Conservation (phyloP, 2,797 vertebrate genomes). For the Catostomus latipinnis region DNA sequence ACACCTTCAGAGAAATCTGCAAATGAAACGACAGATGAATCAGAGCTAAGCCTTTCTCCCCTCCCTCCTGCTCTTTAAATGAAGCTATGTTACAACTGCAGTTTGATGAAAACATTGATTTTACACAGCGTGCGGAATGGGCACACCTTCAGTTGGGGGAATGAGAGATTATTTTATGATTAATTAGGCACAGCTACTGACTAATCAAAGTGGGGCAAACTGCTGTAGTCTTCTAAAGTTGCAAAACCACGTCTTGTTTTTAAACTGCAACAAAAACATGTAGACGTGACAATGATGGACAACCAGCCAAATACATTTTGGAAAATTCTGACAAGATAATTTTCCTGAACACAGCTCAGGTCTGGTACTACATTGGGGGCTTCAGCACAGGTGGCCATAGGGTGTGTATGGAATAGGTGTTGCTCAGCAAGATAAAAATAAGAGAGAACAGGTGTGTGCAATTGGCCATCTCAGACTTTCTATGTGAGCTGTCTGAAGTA, state of each 20-base stretch:
- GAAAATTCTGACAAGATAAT: not conserved
- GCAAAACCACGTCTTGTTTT: not conserved
- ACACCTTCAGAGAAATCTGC: constrained; percentile 44
- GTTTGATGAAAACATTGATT: constrained; percentile 43
- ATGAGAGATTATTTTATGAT: constrained; percentile 40
- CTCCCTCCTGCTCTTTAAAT: constrained; percentile 36
- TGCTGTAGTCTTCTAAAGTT: not conserved
- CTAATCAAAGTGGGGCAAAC: constrained; percentile 41
- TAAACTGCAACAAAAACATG: not conserved
- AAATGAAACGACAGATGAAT: constrained; percentile 48
- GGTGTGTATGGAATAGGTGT: not conserved
- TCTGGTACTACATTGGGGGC: too few species aligned
- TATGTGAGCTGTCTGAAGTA: constrained; percentile 19
- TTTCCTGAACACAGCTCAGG: too few species aligned
- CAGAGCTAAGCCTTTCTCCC: constrained; percentile 30
- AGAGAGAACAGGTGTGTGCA: not conserved
- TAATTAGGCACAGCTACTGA: constrained; percentile 50
- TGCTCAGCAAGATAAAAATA: not conserved
- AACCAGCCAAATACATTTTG: not conserved
- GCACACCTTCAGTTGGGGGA: not conserved
- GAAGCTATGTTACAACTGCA: constrained; percentile 29
- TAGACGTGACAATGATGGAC: not conserved
- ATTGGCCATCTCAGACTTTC: not conserved
- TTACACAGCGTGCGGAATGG: constrained; percentile 7
- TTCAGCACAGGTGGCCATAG: not conserved